Evolutionary conservation across 2,113 vertebrate species (phyloP).

Genomic region (Semicossyphus pulcher): DNA sequence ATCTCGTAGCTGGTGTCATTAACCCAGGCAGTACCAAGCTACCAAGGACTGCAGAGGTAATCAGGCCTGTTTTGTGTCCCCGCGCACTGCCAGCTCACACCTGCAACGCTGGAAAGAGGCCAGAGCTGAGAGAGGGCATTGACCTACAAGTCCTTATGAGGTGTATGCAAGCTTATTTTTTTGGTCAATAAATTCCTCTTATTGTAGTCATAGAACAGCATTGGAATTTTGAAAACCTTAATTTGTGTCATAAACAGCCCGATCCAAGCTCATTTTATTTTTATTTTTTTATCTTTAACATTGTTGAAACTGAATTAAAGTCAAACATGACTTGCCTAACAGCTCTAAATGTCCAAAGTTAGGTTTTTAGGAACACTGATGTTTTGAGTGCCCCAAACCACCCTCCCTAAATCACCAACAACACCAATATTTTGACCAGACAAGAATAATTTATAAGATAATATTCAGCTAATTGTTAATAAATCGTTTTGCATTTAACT

Average conservation of each 20-base stretch:
- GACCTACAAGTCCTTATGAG: conserved; percentile 54
- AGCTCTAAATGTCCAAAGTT: no score
- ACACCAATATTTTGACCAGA: no score
- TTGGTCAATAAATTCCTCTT: background rate
- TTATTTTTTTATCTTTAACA: no score
- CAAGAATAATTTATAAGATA: no score
- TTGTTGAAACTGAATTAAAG: no score
- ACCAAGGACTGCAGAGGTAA: conserved; percentile 87
- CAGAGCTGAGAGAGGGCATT: conserved; percentile 64
- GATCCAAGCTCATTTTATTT: background rate
- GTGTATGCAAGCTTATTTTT: background rate
- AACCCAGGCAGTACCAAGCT: conserved; percentile 91
- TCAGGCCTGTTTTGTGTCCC: conserved; percentile 56
- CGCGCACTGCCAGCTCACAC: conserved; percentile 79
- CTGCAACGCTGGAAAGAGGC: conserved; percentile 65
- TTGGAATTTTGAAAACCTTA: background rate
- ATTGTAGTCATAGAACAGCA: background rate
- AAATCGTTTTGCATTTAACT: no score
- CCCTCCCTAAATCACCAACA: no score
- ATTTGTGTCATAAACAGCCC: background rate
- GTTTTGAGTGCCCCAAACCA: no score
- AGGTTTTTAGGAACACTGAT: no score
- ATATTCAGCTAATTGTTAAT: background rate
- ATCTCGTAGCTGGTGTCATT: conserved; percentile 88
- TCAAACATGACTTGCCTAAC: no score